These are phyloP conservation scores for Mobula birostris DNA, from an alignment of 2,113 vertebrate genomes.

Conservation along the genomic window DNA sequence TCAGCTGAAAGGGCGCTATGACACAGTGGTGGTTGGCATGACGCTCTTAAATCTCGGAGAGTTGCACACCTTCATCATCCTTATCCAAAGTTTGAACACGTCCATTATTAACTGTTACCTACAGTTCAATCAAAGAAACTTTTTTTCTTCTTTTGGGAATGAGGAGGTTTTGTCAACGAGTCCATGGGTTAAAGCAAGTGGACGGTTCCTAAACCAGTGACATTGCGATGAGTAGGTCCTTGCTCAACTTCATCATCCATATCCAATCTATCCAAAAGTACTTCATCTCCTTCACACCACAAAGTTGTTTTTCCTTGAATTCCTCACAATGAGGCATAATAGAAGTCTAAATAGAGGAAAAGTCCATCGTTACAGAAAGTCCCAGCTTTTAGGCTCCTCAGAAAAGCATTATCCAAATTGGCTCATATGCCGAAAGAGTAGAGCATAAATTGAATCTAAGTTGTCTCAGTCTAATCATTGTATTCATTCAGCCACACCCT, in stretches of 20 bases:
- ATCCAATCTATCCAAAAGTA: not conserved
- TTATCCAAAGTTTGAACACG: too few relatives aligned
- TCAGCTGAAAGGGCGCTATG: too few relatives aligned
- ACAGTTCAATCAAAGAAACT: too few relatives aligned
- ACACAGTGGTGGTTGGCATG: too few relatives aligned
- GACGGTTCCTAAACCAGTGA: too few relatives aligned
- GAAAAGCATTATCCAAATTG: not conserved
- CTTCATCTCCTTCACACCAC: not conserved
- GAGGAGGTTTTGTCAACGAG: too few relatives aligned
- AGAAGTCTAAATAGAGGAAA: not conserved
- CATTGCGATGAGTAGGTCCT: not conserved
- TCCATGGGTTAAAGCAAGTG: too few relatives aligned
- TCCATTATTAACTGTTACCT: too few relatives aligned
- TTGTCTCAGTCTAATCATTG: not conserved
- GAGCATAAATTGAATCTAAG: not conserved
- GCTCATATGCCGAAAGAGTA: not conserved
- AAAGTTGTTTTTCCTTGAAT: not conserved
- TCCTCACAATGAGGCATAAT: not conserved
- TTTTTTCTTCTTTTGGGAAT: too few relatives aligned
- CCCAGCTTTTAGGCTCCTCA: not conserved
- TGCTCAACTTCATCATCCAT: not conserved
- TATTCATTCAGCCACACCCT: not conserved
- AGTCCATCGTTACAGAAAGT: not conserved
- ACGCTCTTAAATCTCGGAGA: too few relatives aligned
- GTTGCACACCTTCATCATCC: too few relatives aligned